Evolutionary conservation across 1,140 invertebrate species (phyloP).

Genomic region (Drosophila albomicans): DNA sequence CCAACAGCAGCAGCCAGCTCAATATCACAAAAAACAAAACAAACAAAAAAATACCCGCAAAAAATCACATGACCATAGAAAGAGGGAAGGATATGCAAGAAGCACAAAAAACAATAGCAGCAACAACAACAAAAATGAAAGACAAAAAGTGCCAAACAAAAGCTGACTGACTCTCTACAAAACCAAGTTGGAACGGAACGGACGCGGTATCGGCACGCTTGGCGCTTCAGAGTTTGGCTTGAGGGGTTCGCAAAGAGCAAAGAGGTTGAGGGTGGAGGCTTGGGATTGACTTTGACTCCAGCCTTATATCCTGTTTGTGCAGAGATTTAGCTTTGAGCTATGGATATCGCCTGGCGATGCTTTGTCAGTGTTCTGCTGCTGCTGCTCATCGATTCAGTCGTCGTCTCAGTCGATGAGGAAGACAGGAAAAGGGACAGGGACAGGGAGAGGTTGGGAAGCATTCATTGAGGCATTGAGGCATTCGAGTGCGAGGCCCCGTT

Average conservation of each 20-base stretch:
- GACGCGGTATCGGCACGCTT: constrained; percentile 61
- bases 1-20: constrained; percentile 43
- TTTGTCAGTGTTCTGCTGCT: constrained; percentile 16
- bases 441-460: too few relatives aligned
- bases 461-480: constrained; percentile 20
- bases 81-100: constrained; percentile 6
- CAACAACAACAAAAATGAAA: constrained; percentile 17
- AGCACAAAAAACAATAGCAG: constrained; percentile 31
- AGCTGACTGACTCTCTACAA: constrained; percentile 69
- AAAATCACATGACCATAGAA: constrained; percentile 49
- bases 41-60: constrained; percentile 60
- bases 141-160: constrained; percentile 64
- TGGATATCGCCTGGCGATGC: constrained; percentile 64
- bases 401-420: constrained; percentile 14
- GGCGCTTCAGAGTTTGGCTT: constrained; percentile 35
- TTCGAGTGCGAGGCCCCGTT: constrained; percentile 22
- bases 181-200: constrained; percentile 74
- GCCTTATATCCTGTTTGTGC: constrained; percentile 77
- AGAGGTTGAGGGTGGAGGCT: not conserved
- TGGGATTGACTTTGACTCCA: constrained; percentile 65
- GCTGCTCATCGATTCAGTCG: constrained; percentile 67
- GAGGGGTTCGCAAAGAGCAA: not conserved
- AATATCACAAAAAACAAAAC: constrained; percentile 38
- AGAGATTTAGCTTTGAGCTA: constrained; percentile 81
- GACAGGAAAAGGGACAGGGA: not conserved